A percentile compares a stretch with the other conserved stretches of the same genome.
Conservation (phyloP, 35 echinoderm and acorn worm species). For the Nesometra sesokonis region DNA sequence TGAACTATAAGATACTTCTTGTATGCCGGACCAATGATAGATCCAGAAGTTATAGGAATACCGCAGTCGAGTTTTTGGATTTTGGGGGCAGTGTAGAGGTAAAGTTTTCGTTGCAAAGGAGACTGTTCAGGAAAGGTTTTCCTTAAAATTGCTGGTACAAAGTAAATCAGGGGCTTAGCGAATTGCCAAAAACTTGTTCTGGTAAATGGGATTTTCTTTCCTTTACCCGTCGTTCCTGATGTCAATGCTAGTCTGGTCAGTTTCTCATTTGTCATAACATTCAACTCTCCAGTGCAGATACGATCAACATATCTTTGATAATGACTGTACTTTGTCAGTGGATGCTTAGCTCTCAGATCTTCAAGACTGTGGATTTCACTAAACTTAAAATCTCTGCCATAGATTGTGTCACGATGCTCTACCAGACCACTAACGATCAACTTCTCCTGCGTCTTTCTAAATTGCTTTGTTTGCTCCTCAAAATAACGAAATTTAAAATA, state of each 20-base stretch:
- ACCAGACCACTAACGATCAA: too few relatives aligned
- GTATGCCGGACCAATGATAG: too few relatives aligned
- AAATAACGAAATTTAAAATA: too few relatives aligned
- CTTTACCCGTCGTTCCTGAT: conserved; percentile 40
- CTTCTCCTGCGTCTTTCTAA: too few relatives aligned
- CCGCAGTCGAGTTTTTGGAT: not conserved
- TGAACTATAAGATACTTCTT: not conserved
- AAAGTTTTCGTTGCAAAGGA: not conserved
- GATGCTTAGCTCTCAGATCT: conserved; percentile 27
- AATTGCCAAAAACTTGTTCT: not conserved
- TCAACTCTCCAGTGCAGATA: conserved; percentile 42
- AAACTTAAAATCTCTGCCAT: conserved; percentile 29
- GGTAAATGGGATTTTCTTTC: conserved; percentile 22
- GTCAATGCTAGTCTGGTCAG: conserved; percentile 26
- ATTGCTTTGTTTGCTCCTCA: too few relatives aligned
- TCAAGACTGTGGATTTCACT: conserved; percentile 20
- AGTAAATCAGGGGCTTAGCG: not conserved
- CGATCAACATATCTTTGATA: conserved; percentile 40
- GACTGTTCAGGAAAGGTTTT: not conserved
- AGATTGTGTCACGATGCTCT: conserved; percentile 21
- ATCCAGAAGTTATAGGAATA: not conserved
- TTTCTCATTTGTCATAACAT: conserved; percentile 33
- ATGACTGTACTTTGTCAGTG: conserved; percentile 39
- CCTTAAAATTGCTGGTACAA: not conserved
- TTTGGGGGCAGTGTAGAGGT: not conserved